Percentiles rank a stretch among this genome's conserved stretches.
Conservation (phyloP, 2,797 vertebrate genomes). For the Bradypodion ventrale region DNA sequence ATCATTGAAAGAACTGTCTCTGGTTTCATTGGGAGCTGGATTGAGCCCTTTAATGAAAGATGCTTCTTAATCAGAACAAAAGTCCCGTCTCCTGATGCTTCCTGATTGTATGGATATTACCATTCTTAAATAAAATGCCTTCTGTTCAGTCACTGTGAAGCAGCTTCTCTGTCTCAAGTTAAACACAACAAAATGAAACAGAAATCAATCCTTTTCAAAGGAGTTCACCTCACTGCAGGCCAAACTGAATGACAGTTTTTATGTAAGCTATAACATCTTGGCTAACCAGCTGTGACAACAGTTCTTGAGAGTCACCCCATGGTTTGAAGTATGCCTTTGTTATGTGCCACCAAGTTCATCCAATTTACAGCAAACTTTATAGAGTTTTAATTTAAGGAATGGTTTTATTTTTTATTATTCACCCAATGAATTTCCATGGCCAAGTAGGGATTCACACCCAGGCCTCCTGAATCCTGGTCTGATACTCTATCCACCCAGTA, state of each 20-base stretch:
- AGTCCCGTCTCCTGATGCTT: slow-evolving; percentile 31
- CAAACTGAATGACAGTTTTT: slow-evolving; percentile 54
- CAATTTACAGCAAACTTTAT: too few species aligned
- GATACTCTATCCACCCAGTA: too few species aligned
- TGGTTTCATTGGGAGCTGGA: slow-evolving; percentile 42
- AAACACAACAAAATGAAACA: slow-evolving; percentile 51
- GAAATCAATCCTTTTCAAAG: slow-evolving; percentile 54
- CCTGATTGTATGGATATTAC: slow-evolving; percentile 53
- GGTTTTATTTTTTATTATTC: too few species aligned
- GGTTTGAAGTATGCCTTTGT: too few species aligned
- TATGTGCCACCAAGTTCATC: too few species aligned
- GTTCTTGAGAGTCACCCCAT: slow-evolving; percentile 16
- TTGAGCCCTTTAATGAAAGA: slow-evolving; percentile 38
- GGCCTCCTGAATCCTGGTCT: too few species aligned
- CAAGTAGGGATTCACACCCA: too few species aligned
- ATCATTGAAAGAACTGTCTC: slow-evolving; percentile 7
- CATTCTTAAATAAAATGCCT: slow-evolving; percentile 42
- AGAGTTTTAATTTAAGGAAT: too few species aligned
- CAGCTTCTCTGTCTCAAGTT: slow-evolving; percentile 46
- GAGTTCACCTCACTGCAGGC: slow-evolving; percentile 40
- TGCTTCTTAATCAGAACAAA: slow-evolving; percentile 55
- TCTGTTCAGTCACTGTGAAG: slow-evolving; percentile 40
- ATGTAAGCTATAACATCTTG: slow-evolving; percentile 38
- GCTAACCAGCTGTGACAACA: slow-evolving; percentile 30
- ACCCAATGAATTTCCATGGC: too few species aligned